Evolutionary conservation across 2,888 invertebrate genomes (phyloP).

Genomic region (Hybos culiciformis): DNA sequence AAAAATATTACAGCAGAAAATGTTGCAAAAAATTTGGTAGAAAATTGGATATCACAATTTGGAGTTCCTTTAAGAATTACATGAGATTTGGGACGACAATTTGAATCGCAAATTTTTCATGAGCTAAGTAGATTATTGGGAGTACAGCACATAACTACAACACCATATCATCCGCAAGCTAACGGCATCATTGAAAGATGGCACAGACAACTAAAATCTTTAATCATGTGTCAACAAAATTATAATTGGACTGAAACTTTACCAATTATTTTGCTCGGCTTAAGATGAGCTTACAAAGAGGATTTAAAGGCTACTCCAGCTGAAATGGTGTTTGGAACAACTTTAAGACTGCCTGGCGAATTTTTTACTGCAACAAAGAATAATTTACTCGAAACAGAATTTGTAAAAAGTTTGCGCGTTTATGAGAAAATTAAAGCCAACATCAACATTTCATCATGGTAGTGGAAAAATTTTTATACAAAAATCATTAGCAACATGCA

Average conservation of each 20-base stretch:
- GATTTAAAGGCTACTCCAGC: not conserved
- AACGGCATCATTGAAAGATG: constrained; percentile 31
- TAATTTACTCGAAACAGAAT: not conserved
- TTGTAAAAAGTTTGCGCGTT: too few relatives aligned
- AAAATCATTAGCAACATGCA: constrained; percentile 1
- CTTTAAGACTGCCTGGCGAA: not conserved
- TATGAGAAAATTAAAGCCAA: not conserved
- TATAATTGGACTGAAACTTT: not conserved
- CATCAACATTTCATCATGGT: not conserved
- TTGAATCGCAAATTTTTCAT: constrained; percentile 23
- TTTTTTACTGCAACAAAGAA: not conserved
- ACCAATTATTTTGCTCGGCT: not conserved
- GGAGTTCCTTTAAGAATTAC: constrained; percentile 29
- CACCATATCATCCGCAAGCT: constrained; percentile 25
- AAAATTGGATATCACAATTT: too few relatives aligned
- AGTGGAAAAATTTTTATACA: not conserved
- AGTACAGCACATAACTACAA: constrained; percentile 18
- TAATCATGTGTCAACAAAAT: constrained; percentile 1
- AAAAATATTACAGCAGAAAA: too few relatives aligned
- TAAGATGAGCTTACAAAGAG: not conserved
- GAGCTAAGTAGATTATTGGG: constrained; percentile 18
- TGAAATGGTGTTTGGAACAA: not conserved
- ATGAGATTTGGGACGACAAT: constrained; percentile 28
- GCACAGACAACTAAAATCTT: constrained; percentile 28
- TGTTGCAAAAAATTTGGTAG: too few relatives aligned